Evolutionary conservation across 2,888 invertebrate species (phyloP), one percentile per base, ranked within the genome.

Genomic region (Cephus runcator): DNA sequence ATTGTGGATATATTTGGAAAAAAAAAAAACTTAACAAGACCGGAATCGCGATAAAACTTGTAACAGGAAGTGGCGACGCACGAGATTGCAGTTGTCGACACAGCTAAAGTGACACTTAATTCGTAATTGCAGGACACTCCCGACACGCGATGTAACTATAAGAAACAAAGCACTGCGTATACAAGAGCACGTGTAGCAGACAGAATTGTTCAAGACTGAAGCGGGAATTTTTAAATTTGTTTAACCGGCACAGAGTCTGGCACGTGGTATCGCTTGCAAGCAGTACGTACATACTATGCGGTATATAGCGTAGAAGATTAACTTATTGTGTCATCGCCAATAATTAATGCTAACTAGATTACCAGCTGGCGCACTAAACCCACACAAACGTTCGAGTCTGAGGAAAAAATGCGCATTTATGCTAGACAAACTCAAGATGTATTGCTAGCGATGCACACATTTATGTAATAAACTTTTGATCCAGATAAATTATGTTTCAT

Each of bases 321-420:
- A 71, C 77, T 81, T 77, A 77, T 81, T 81, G 76, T 82, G 80
- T 84, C 83, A 81, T 83, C 73, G 78, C 75, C 76, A 33, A 77
- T 81, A 84, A 86, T 84, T 85, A 83, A 79, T 79, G 80, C 77
- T 81, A 82, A 83, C 69, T 80, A 75, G 76, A 81, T 80, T 81
- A 80, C 56, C 78, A 69, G 30, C 36, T 33, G 40, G 33, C 76
- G 36, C 23, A 56, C 23, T 23, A 56, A 56, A 23, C 56, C 56
- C 56, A 56, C 56, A 56, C 56, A 56, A 23, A 56, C 56, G 56
- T 23, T 56, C 56, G 15, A 56, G 56, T 56, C 56, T 23, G 23
- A 56, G 15, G 15, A 40, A 15, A 15, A 23, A 56, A 56, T 23
- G 56, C 23, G 56, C 23, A 56, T 56, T 23, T 56, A 56, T 23